Base-by-base conservation (phyloP, 2,113 vertebrate species). In the Tursiops truncatus region DNA sequence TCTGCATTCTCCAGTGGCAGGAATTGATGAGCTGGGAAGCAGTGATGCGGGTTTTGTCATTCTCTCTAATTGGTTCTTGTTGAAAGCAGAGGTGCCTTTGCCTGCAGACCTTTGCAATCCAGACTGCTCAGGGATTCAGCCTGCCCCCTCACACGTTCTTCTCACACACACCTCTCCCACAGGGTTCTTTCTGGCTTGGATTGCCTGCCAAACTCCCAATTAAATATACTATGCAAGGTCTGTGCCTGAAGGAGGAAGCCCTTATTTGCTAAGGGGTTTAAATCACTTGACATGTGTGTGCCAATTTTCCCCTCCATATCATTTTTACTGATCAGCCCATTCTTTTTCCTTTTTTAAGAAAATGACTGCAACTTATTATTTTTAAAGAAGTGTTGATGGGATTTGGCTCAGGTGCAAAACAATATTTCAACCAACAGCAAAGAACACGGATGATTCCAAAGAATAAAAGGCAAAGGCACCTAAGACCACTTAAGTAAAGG, bases 351-450 rank as follows among this genome's bases (percentile, higher is more conserved):
- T 74, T 95, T 93, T 97, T 38, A 94, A 94, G 84, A 97, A 96
- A 97, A 94, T 96, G 68, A 96, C 77, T 93, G 63, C 50, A 80
- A 71, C 95, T 98, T 90, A 87, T 94, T 97, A 97, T 95, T 97
- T 97, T 94, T 93, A 81, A 95, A 95, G 70, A 93, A 83, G 65
- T 0, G n/a, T 93, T 96, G 67, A 88, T 81, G 86, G 65, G 63
- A 94, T 96, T 95, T 97, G 97, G 96, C 96, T 97, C 92, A 95
- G 31, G 95, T 62, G 96, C 91, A 96, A 94, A 96, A 95, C 71
- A 92, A 68, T 94, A 97, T 96, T 96, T 96, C 89, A 95, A 73
- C 87, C 58, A n/a, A 79, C 12, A 50, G 80, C 60, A 63, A 96
- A 93, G 74, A 89, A 65, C 38, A 84, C 36, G 21, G 44, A 71